Percentiles rank a stretch among this genome's conserved stretches.
Evolutionary conservation across 2,797 vertebrate species (phyloP).

Genomic region (Masticophis lateralis): DNA sequence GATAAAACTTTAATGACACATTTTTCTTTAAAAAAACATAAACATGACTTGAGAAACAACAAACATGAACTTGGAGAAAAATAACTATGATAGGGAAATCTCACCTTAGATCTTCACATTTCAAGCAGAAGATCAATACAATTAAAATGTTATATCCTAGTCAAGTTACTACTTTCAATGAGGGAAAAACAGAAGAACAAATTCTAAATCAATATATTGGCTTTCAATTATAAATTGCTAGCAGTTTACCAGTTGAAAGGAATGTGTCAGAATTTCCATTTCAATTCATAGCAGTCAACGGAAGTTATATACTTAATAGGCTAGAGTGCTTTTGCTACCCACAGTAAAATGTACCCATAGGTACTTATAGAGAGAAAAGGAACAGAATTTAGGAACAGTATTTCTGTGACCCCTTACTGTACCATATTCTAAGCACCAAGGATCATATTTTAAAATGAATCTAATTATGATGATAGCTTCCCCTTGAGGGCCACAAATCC

Average conservation of each 20-base stretch:
- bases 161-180: constrained; percentile 43
- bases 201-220: constrained; percentile 59
- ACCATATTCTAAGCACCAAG: constrained; percentile 67
- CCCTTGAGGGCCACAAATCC: constrained; percentile 72
- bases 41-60: constrained; percentile 61
- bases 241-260: constrained; percentile 63
- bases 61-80: constrained; percentile 41
- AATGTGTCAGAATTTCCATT: constrained; percentile 69
- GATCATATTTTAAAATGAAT: constrained; percentile 63
- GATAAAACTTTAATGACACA: constrained; percentile 39
- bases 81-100: constrained; percentile 38
- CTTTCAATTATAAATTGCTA: constrained; percentile 57
- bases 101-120: constrained; percentile 52
- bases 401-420: constrained; percentile 61
- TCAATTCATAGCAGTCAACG: constrained; percentile 68
- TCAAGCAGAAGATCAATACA: constrained; percentile 59
- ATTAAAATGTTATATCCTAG: constrained; percentile 51
- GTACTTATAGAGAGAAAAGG: constrained; percentile 56
- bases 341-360: constrained; percentile 52
- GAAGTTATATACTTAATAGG: constrained; percentile 59
- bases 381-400: constrained; percentile 59
- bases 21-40: constrained; percentile 30
- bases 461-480: constrained; percentile 68
- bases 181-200: constrained; percentile 55
- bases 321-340: constrained; percentile 59